Percentiles rank a stretch among this genome's conserved stretches.
Evolutionary conservation across 2,797 vertebrate genomes (phyloP).

Genomic region (Harpagifer antarcticus): DNA sequence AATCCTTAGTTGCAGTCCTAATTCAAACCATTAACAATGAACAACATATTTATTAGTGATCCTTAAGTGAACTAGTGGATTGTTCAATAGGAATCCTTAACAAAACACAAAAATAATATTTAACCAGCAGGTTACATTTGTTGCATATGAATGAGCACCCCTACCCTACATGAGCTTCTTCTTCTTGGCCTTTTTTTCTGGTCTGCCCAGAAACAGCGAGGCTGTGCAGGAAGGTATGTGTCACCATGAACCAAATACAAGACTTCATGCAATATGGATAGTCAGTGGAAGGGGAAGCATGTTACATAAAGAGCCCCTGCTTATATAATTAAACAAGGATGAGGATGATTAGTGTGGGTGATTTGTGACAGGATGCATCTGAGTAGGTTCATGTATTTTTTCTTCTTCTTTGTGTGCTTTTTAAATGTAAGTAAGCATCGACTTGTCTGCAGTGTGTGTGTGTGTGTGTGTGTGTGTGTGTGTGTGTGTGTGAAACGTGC

Average conservation of each 20-base stretch:
- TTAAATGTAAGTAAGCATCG: constrained; percentile 17
- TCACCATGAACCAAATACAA: constrained; percentile 72
- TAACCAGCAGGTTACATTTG: neutral
- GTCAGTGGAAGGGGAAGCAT: constrained; percentile 56
- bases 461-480: constrained; percentile 5
- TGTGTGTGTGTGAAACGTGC: constrained; percentile 49
- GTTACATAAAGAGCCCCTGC: constrained; percentile 72
- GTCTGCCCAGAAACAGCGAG: constrained; percentile 61
- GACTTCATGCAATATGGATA: constrained; percentile 77
- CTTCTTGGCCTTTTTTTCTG: constrained; percentile 20
- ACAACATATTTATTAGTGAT: too few species aligned
- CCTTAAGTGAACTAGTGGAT: neutral
- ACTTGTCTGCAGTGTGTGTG: constrained; percentile 27
- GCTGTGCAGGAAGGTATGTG: constrained; percentile 65
- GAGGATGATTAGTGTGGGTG: constrained; percentile 52
- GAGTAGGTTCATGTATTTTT: constrained; percentile 29
- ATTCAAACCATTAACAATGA: too few species aligned
- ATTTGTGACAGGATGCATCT: constrained; percentile 49
- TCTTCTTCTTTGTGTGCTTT: constrained; percentile 25
- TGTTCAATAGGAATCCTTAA: neutral
- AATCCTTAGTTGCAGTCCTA: too few species aligned
- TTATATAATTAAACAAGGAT: constrained; percentile 75
- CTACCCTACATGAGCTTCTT: neutral
- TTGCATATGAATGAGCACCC: neutral
- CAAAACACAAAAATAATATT: neutral